A percentile compares a stretch with the other conserved stretches of the same genome.
Evolutionary conservation across 2,888 invertebrate species (phyloP).

Genomic region (Orthonevra nobilis): DNA sequence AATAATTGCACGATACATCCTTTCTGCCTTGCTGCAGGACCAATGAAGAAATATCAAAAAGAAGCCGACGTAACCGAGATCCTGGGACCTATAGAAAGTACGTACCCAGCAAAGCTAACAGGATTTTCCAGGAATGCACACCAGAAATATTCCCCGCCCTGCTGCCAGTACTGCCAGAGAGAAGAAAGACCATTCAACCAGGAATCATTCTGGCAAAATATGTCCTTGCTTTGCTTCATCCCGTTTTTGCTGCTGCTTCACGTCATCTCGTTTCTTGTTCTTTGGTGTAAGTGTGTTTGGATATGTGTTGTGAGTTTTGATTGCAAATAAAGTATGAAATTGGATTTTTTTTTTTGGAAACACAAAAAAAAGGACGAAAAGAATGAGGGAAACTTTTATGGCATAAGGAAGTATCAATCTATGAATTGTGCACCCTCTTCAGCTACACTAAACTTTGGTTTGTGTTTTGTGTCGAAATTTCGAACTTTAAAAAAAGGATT

Average conservation of each 20-base stretch:
- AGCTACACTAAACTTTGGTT: too few species aligned
- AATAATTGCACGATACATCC: slow-evolving; percentile 66
- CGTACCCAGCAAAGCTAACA: slow-evolving; percentile 40
- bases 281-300: not conserved
- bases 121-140: slow-evolving; percentile 67
- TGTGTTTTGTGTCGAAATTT: too few species aligned
- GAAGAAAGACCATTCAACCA: slow-evolving; percentile 20
- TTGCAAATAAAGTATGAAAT: slow-evolving; percentile 70
- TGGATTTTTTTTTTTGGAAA: slow-evolving; percentile 49
- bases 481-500: too few species aligned
- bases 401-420: slow-evolving; percentile 65
- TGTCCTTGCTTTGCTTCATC: too few species aligned
- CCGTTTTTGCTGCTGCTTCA: slow-evolving; percentile 4
- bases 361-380: not conserved
- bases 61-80: slow-evolving; percentile 1
- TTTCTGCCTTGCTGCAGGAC: slow-evolving; percentile 50
- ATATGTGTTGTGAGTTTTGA: slow-evolving; percentile 62
- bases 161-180: too few species aligned
- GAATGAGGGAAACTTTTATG: slow-evolving; percentile 42
- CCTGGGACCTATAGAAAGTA: not conserved
- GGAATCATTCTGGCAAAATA: slow-evolving; percentile 33
- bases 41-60: not conserved
- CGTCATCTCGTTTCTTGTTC: not conserved
- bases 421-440: slow-evolving; percentile 35
- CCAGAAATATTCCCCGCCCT: slow-evolving; percentile 59